Evolutionary conservation across 2,113 vertebrate genomes (phyloP), one percentile per base, ranked within the genome.

Genomic region (Probosciger aterrimus): DNA sequence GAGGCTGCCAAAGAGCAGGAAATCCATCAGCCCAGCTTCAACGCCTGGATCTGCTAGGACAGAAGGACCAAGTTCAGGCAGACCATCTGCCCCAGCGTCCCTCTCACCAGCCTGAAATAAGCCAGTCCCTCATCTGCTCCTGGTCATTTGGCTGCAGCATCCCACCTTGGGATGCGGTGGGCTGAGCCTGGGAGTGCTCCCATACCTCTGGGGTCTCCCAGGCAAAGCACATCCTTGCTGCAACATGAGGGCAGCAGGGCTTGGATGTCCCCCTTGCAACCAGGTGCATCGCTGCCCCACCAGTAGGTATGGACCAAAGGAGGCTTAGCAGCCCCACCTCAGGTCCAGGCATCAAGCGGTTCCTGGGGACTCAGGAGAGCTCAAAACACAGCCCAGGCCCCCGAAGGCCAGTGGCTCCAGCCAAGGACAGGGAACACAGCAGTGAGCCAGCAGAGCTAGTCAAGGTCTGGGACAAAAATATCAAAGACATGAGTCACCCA

Each of bases 1-100:
- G 95, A 99, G 93, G 33, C 99, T 99, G 20, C 99, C 99, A 4
- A 99, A 99, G 59, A 99, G 96, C 97, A 99, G 97, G 98, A 99
- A 99, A 95, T 99, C 99, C 98, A 99, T 98, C 95, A 99, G 96
- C 41, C 98, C 98, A 4, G 98, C 99, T 85, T 99, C 96, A 3
- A 99, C 98, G 0, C 98, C 96, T 30, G 91, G 62, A 94, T 96
- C 96, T 97, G 96, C 86, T 57, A 46, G 77, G 88, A 94, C 81
- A 94, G 91, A 96, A 91, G 41, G 53, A 76, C 33, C 10, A 33
- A 28, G 46, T 20, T 97, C 77, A 92, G 49, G 57, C 20, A 50
- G 39, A 74, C 4, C 69, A 35, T 28, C 69, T 23, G 30, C 20
- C n/a, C 20, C 68, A 59, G 46, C 59, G 64, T 7, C 31, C 19